Conservation (phyloP, 2,797 vertebrate species). For the Rhincodon typus region DNA sequence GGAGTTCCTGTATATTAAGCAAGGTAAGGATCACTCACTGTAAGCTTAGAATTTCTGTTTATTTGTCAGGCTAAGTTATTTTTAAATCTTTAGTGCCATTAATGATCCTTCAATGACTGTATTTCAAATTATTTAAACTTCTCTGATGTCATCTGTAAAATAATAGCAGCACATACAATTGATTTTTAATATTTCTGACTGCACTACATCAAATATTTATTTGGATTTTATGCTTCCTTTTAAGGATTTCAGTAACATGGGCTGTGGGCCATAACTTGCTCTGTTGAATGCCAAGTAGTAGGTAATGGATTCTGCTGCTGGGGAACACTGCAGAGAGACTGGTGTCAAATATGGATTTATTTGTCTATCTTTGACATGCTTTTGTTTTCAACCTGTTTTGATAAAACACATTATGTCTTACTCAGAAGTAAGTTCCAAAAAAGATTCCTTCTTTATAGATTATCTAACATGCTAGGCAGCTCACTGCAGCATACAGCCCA, state of each 20-base stretch:
- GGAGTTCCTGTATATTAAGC: background rate
- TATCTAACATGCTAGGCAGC: background rate
- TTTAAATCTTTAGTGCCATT: background rate
- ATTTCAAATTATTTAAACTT: background rate
- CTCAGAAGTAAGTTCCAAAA: background rate
- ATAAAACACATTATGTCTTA: background rate
- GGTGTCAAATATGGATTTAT: background rate
- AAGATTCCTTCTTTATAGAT: background rate
- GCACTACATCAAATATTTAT: background rate
- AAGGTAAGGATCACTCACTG: background rate
- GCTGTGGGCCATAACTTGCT: background rate
- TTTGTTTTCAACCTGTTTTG: background rate
- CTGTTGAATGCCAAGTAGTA: background rate
- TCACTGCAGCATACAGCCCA: background rate
- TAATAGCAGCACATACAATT: background rate
- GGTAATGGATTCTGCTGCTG: background rate
- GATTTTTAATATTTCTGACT: constrained; percentile 19
- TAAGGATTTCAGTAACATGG: background rate
- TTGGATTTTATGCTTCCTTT: background rate
- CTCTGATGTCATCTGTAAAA: background rate
- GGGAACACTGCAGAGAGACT: background rate
- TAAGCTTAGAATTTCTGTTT: background rate
- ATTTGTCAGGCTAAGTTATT: background rate
- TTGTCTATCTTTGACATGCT: background rate
- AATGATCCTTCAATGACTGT: background rate